Evolutionary conservation across 2,888 invertebrate species (phyloP).

Genomic region (Philereme vetulata): DNA sequence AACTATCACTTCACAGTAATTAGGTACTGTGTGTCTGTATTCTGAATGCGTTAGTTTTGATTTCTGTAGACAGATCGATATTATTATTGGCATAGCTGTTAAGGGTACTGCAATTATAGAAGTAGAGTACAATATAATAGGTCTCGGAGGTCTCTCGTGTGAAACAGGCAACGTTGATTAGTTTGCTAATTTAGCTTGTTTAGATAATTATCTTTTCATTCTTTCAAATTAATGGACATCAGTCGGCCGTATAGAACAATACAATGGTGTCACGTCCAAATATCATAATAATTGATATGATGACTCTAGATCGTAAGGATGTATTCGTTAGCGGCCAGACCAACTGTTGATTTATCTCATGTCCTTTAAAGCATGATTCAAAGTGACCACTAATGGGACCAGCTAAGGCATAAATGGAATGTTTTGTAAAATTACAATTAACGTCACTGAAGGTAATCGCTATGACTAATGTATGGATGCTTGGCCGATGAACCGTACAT

Average conservation of each 20-base stretch:
- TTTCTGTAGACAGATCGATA: no score
- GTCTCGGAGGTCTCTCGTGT: slow-evolving; percentile 18
- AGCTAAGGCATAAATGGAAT: slow-evolving; percentile 3
- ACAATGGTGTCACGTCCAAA: slow-evolving; percentile 32
- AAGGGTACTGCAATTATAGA: no score
- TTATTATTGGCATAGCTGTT: no score
- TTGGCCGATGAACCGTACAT: slow-evolving; percentile 22
- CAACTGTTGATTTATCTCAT: slow-evolving; percentile 8
- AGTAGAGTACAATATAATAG: no score
- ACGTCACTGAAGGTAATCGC: not conserved
- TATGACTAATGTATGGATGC: slow-evolving; percentile 15
- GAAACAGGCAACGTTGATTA: slow-evolving; percentile 49
- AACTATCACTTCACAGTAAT: not conserved
- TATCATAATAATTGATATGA: slow-evolving; percentile 17
- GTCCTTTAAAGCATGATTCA: slow-evolving; percentile 1
- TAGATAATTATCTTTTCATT: slow-evolving; percentile 56
- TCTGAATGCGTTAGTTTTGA: no score
- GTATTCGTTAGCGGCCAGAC: slow-evolving; percentile 18
- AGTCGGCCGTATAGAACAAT: slow-evolving; percentile 15
- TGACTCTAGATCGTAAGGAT: slow-evolving; percentile 15
- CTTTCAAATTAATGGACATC: slow-evolving; percentile 41
- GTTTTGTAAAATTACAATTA: slow-evolving; percentile 4
- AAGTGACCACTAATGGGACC: not conserved
- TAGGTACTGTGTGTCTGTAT: no score
- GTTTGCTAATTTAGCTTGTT: slow-evolving; percentile 65